These are phyloP conservation scores for Festucalex cinctus DNA, from an alignment of 2,113 vertebrate genomes.

Conservation along the genomic window DNA sequence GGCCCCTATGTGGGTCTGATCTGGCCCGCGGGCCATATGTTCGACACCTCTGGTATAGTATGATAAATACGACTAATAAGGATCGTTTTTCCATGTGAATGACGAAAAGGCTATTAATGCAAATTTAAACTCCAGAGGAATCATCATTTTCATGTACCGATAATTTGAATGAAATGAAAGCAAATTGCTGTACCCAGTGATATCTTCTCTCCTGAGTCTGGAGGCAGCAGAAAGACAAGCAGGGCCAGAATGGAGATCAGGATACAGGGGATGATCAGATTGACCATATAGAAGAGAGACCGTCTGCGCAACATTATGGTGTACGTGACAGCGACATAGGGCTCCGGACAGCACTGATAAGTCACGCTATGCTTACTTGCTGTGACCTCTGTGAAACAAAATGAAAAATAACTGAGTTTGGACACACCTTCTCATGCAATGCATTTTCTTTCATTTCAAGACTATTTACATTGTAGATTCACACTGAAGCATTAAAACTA, in stretches of 20 bases:
- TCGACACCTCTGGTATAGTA: too few species aligned
- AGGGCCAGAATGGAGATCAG: constrained; percentile 91
- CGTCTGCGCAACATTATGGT: constrained; percentile 89
- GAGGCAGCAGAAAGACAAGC: constrained; percentile 91
- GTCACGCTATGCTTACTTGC: constrained; percentile 79
- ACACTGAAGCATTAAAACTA: too few species aligned
- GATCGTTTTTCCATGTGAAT: background rate
- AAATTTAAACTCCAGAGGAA: background rate
- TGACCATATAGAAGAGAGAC: constrained; percentile 89
- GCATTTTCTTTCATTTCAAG: too few species aligned
- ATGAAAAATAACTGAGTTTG: background rate
- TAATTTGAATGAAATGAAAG: background rate
- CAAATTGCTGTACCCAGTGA: constrained; percentile 82
- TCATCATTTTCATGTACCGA: background rate
- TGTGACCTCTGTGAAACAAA: constrained; percentile 73
- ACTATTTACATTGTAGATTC: too few species aligned
- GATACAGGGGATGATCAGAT: constrained; percentile 91
- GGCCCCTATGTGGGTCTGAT: too few species aligned
- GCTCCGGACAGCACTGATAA: constrained; percentile 89
- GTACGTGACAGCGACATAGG: constrained; percentile 89
- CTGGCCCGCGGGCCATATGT: too few species aligned
- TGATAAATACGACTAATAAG: background rate
- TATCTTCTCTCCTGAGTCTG: constrained; percentile 96
- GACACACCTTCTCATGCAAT: too few species aligned
- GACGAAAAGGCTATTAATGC: background rate